These are phyloP conservation scores for Eugnorisma glareosa DNA, from an alignment of 2,888 invertebrate genomes.

Conservation along the genomic window DNA sequence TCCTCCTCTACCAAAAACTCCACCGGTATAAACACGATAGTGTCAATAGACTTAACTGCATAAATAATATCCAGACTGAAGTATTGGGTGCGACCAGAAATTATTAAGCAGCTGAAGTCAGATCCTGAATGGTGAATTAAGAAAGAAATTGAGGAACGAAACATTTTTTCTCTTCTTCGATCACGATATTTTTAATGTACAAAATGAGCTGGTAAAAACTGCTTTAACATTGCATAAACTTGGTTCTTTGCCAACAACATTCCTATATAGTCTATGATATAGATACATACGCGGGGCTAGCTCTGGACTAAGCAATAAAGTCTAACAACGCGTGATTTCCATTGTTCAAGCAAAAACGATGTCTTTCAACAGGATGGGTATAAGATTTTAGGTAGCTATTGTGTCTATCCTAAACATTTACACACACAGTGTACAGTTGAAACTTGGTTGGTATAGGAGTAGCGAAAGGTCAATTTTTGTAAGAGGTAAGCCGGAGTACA, in stretches of 20 bases:
- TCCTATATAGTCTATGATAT: background rate
- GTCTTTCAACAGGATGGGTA: too few species aligned
- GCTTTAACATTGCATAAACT: background rate
- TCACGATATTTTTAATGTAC: background rate
- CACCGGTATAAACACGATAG: background rate
- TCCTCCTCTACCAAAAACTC: background rate
- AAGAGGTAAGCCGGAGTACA: too few species aligned
- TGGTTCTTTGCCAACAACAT: conserved; percentile 10
- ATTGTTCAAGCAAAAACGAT: background rate
- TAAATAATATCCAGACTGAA: background rate
- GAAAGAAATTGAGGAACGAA: background rate
- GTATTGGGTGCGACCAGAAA: background rate
- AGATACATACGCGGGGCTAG: background rate
- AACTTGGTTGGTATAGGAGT: too few species aligned
- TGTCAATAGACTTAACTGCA: background rate
- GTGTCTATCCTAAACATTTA: too few species aligned
- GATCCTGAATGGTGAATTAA: background rate
- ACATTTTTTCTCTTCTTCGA: too few species aligned
- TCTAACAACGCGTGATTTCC: background rate
- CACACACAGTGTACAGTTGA: too few species aligned
- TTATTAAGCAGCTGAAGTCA: background rate
- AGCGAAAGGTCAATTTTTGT: too few species aligned
- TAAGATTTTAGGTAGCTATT: too few species aligned
- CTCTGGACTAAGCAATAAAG: background rate
- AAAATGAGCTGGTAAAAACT: conserved; percentile 7